Evolutionary conservation across 2,113 vertebrate genomes (phyloP).

Genomic region (Diphyllodes magnificus): DNA sequence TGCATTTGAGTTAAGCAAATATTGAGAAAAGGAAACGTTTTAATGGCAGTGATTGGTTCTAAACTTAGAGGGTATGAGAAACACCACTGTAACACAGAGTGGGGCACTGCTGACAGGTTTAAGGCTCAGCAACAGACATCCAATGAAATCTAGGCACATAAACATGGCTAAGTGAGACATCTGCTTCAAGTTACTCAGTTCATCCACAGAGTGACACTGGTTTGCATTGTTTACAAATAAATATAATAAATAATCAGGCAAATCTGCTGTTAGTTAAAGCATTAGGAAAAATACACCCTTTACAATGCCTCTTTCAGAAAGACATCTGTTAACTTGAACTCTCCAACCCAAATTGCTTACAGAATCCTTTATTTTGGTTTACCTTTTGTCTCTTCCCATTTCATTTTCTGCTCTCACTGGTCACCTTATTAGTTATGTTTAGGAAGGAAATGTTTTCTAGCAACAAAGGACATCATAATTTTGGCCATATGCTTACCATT

Average conservation of each 20-base stretch:
- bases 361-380: not conserved
- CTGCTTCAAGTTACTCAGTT: not conserved
- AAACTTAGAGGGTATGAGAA: not conserved
- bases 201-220: not conserved
- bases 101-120: not conserved
- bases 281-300: not conserved
- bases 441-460: not conserved
- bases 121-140: not conserved
- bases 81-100: not conserved
- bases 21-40: not conserved
- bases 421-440: not conserved
- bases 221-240: constrained; percentile 9
- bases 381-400: not conserved
- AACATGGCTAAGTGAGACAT: not conserved
- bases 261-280: not conserved
- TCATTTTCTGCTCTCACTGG: not conserved
- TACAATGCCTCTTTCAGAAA: not conserved
- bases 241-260: not conserved
- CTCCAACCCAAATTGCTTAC: not conserved
- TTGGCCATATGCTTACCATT: not conserved
- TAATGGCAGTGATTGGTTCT: not conserved
- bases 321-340: not conserved
- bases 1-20: not conserved
- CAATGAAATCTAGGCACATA: not conserved
- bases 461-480: not conserved